A percentile compares a stretch with the other conserved stretches of the same genome.
phyloP scores from a whole-genome alignment of 2,888 invertebrate species.

The Tribolium freemani region DNA sequence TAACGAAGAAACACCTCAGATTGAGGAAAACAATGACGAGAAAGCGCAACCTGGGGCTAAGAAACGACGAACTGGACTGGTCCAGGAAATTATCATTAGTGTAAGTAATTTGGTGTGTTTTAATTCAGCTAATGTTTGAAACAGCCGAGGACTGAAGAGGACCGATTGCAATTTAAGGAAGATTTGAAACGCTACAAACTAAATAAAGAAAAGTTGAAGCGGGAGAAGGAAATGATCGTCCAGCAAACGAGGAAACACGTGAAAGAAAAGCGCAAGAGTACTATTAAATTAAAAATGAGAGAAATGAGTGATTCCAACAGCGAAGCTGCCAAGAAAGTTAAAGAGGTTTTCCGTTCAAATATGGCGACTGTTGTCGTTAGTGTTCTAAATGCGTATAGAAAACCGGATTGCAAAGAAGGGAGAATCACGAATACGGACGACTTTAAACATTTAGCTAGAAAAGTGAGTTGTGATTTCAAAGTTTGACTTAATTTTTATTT shows the following conservation, averaged over 20 bases:
- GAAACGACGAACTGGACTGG: constrained; percentile 71
- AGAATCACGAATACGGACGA: constrained; percentile 91
- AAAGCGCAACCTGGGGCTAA: constrained; percentile 59
- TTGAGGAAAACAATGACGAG: constrained; percentile 42
- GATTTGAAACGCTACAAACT: constrained; percentile 83
- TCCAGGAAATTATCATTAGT: constrained; percentile 76
- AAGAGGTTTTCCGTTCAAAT: constrained; percentile 86
- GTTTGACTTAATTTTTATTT: constrained; percentile 26
- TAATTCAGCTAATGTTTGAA: background rate
- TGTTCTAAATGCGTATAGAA: constrained; percentile 89
- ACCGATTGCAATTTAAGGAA: constrained; percentile 77
- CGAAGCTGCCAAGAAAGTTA: constrained; percentile 78
- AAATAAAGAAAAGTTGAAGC: constrained; percentile 83
- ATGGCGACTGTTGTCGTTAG: constrained; percentile 88
- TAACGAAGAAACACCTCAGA: constrained; percentile 59
- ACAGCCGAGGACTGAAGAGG: constrained; percentile 87
- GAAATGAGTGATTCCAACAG: constrained; percentile 66
- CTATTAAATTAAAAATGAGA: constrained; percentile 62
- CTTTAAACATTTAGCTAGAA: constrained; percentile 94
- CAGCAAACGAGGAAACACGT: constrained; percentile 59
- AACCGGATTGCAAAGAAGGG: constrained; percentile 86
- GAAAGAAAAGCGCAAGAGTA: constrained; percentile 57
- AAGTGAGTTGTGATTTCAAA: constrained; percentile 72
- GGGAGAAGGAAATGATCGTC: constrained; percentile 74
- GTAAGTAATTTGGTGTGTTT: constrained; percentile 68